These are phyloP conservation scores for Phorcus lineatus DNA, from an alignment of 2,888 invertebrate species.

Conservation along the genomic window DNA sequence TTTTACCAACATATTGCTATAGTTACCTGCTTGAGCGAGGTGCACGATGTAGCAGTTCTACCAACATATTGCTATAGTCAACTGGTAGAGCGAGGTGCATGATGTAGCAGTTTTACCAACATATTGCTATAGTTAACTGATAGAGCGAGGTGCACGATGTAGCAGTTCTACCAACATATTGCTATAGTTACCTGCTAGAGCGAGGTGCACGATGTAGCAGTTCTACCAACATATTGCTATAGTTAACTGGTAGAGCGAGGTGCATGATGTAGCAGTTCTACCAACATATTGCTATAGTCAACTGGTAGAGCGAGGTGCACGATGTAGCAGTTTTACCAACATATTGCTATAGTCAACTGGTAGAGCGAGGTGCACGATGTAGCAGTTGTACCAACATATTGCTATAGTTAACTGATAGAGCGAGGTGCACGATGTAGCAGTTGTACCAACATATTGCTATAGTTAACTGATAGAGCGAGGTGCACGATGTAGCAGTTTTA, in stretches of 20 bases:
- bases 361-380: slow-evolving; percentile 93
- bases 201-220: slow-evolving; percentile 95
- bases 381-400: slow-evolving; percentile 83
- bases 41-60: too few relatives aligned
- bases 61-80: slow-evolving; percentile 55
- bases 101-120: slow-evolving; percentile 94
- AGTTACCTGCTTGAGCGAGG: slow-evolving; percentile 44
- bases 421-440: slow-evolving; percentile 95
- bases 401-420: slow-evolving; percentile 86
- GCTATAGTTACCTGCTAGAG: slow-evolving; percentile 80
- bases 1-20: not conserved
- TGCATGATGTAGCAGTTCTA: too few relatives aligned
- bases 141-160: too few relatives aligned
- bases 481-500: too few relatives aligned
- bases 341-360: slow-evolving; percentile 82
- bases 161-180: too few relatives aligned
- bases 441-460: slow-evolving; percentile 86
- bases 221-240: slow-evolving; percentile 82
- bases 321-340: slow-evolving; percentile 94
- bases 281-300: slow-evolving; percentile 55
- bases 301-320: slow-evolving; percentile 94
- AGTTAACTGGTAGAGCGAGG: slow-evolving; percentile 79
- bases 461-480: too few relatives aligned
- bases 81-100: slow-evolving; percentile 94
- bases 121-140: not conserved